A percentile compares a stretch with the other conserved stretches of the same genome.
These are phyloP conservation scores for Tragulus kanchil DNA, from an alignment of 2,113 vertebrate species.

Conservation along the genomic window DNA sequence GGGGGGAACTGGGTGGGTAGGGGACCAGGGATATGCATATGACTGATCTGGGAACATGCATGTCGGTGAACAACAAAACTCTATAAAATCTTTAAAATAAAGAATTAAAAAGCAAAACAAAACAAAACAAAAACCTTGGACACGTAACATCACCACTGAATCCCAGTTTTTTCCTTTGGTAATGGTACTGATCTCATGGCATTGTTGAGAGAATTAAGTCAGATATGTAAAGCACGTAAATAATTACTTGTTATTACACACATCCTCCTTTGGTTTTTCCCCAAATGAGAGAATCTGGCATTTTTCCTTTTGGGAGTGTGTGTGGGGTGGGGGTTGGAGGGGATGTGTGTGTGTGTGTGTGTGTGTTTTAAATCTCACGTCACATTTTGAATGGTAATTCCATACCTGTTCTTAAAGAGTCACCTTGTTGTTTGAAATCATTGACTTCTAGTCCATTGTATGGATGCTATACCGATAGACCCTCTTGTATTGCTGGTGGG, in stretches of 20 bases:
- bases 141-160: neutral
- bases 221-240: neutral
- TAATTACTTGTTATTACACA: neutral
- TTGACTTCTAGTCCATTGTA: neutral
- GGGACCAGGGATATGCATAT: no score
- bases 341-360: no score
- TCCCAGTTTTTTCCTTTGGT: neutral
- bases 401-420: slow-evolving; percentile 11
- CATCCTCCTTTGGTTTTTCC: neutral
- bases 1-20: no score
- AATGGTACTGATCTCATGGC: neutral
- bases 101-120: no score
- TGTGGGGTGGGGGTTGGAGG: no score
- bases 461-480: neutral
- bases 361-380: neutral
- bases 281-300: neutral
- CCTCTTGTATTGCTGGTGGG: no score
- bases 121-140: neutral
- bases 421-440: neutral
- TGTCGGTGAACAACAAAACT: no score
- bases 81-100: no score
- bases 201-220: neutral
- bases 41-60: no score
- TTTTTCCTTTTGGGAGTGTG: neutral
- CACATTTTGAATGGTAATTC: slow-evolving; percentile 23